These are phyloP conservation scores for Podilymbus podiceps DNA, from an alignment of 2,113 vertebrate species.

Conservation along the genomic window DNA sequence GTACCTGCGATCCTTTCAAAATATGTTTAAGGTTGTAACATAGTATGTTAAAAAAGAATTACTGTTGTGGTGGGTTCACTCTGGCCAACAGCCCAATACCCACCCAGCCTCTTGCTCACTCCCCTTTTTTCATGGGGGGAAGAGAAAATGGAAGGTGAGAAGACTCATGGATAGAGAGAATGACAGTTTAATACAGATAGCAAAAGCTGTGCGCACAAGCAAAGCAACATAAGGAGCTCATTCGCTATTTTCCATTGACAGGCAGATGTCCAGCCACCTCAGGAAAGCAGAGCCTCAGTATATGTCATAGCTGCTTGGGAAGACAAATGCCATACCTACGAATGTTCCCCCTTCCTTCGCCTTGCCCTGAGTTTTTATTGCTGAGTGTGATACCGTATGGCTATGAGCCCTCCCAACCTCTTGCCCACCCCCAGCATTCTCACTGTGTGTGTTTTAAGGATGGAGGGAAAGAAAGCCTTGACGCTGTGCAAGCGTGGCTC, in stretches of 20 bases:
- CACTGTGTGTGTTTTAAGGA: not conserved
- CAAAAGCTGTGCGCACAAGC: not conserved
- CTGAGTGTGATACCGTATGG: not conserved
- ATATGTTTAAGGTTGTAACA: not conserved
- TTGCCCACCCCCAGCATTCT: not conserved
- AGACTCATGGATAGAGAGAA: not conserved
- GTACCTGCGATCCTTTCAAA: not conserved
- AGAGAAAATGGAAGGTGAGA: not conserved
- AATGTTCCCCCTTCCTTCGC: not conserved
- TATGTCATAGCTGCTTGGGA: not conserved
- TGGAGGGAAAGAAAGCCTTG: not conserved
- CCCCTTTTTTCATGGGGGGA: not conserved
- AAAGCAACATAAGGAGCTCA: not conserved
- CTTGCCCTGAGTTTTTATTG: not conserved
- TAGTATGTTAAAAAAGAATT: not conserved
- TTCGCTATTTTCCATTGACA: not conserved
- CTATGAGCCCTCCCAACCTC: not conserved
- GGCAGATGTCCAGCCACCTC: not conserved
- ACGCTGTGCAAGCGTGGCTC: not conserved
- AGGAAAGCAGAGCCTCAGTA: not conserved
- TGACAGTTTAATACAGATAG: not conserved
- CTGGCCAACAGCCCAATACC: not conserved
- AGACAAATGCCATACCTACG: fast-evolving
- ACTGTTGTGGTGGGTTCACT: not conserved
- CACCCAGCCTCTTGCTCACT: not conserved